Base-by-base conservation (phyloP, 2,888 invertebrate genomes). In the Alloscopus bannaensis region DNA sequence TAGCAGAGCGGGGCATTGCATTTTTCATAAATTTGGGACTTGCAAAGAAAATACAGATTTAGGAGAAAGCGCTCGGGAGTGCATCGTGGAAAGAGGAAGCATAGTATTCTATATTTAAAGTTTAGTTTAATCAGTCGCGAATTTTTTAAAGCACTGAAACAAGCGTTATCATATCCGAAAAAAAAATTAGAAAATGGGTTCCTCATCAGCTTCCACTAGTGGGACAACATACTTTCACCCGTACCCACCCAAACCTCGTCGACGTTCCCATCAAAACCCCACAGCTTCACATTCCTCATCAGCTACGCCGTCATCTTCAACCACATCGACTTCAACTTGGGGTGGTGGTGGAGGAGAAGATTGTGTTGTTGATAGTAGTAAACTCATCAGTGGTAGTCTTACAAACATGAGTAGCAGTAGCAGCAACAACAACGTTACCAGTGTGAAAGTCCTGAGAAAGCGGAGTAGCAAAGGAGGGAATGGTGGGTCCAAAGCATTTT, bases 141-240 rank as follows among this genome's bases (percentile, higher is more conserved):
- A n/a, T n/a, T n/a, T n/a, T n/a, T n/a, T n/a, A n/a, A n/a, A n/a
- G n/a, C n/a, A n/a, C n/a, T n/a, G n/a, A n/a, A n/a, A n/a, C n/a
- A n/a, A n/a, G n/a, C n/a, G n/a, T n/a, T n/a, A n/a, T n/a, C n/a
- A n/a, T n/a, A n/a, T n/a, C n/a, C n/a, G n/a, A n/a, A n/a, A n/a
- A n/a, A 55, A 40, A 78, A 69, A 64, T 77, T 50, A 78, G 31
- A 83, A 47, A 47, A 83, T 83, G 81, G 77, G 72, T 62, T 76
- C 80, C 72, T 83, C 81, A 81, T 81, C 68, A 29, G 24, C 76
- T 60, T 65, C 68, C n/a, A n/a, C n/a, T 60, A 76, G 57, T 60
- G 65, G 78, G 29, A 66, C 66, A 52, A 73, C 69, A 75, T 70
- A 79, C 62, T n/a, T n/a, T n/a, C 77, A 68, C 68, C 77, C 68